Evolutionary conservation across 64 coral and sea anemone genomes (phyloP).

Genomic region (Hydrozoanthus tunicans): DNA sequence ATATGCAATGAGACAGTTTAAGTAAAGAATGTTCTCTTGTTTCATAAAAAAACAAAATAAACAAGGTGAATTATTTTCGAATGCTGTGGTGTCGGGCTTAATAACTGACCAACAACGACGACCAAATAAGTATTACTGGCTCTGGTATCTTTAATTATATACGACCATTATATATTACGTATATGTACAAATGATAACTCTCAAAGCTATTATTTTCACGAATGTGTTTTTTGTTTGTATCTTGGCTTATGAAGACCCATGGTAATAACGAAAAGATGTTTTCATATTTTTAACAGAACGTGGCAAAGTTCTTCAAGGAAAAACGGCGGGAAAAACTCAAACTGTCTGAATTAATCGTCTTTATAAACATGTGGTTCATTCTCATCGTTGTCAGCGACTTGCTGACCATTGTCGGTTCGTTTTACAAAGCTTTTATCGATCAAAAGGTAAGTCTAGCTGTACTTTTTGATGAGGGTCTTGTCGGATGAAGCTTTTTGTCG

Average conservation of each 20-base stretch:
- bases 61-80: too few relatives aligned
- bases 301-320: slow-evolving; percentile 65
- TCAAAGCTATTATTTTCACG: background rate
- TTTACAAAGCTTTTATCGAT: slow-evolving; percentile 80
- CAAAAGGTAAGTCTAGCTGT: background rate
- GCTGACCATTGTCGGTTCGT: slow-evolving; percentile 72
- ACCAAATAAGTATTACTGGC: too few relatives aligned
- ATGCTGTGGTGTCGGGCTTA: too few relatives aligned
- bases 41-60: too few relatives aligned
- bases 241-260: background rate
- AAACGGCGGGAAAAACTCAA: slow-evolving; percentile 35
- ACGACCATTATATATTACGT: too few relatives aligned
- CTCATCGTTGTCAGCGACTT: slow-evolving; percentile 82
- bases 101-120: too few relatives aligned
- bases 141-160: too few relatives aligned
- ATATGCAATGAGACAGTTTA: too few relatives aligned
- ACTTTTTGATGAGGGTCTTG: background rate
- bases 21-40: too few relatives aligned
- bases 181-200: too few relatives aligned
- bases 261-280: background rate
- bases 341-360: slow-evolving; percentile 62
- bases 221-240: background rate
- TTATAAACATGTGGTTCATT: slow-evolving; percentile 85
- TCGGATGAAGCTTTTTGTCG: too few relatives aligned
- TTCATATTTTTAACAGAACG: slow-evolving; percentile 33